These are phyloP conservation scores for Scopus umbretta DNA, from an alignment of 2,113 vertebrate genomes.

Conservation along the genomic window DNA sequence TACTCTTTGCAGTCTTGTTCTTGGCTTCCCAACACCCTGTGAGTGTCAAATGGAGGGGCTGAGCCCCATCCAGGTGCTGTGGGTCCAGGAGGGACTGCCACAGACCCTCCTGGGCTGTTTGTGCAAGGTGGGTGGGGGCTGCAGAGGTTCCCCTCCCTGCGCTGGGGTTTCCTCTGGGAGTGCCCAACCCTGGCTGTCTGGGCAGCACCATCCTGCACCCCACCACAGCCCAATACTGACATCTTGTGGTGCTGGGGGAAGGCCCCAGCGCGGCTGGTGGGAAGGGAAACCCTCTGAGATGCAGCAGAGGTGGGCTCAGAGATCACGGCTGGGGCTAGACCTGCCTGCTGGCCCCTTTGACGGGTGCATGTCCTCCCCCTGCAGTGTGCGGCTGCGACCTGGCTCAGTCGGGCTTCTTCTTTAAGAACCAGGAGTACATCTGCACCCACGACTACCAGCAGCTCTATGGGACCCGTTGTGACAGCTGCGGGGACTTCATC, in stretches of 20 bases:
- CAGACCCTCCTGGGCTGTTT: rapidly evolving
- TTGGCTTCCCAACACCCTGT: rapidly evolving
- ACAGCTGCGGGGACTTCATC: conserved; percentile 95
- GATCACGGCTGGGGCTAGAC: neutral
- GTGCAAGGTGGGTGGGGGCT: neutral
- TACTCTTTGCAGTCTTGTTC: no score
- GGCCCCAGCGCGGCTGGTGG: neutral
- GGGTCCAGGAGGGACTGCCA: neutral
- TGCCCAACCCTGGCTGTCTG: neutral
- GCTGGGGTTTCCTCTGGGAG: neutral
- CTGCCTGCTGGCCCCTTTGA: neutral
- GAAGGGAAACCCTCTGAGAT: neutral
- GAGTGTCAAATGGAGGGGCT: neutral
- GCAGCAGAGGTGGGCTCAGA: neutral
- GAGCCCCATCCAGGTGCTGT: neutral
- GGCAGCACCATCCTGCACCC: neutral
- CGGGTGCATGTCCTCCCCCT: neutral
- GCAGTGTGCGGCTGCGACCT: conserved; percentile 95
- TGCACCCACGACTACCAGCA: conserved; percentile 98
- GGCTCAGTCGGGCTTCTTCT: conserved; percentile 96
- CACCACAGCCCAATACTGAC: conserved; percentile 37
- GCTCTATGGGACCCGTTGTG: conserved; percentile 93
- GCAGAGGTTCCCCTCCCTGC: neutral
- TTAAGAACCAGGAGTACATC: conserved; percentile 98
- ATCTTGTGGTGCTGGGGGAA: conserved; percentile 6